These are phyloP conservation scores for Phyllotis vaccarum DNA, from an alignment of 2,797 vertebrate genomes.

Conservation along the genomic window DNA sequence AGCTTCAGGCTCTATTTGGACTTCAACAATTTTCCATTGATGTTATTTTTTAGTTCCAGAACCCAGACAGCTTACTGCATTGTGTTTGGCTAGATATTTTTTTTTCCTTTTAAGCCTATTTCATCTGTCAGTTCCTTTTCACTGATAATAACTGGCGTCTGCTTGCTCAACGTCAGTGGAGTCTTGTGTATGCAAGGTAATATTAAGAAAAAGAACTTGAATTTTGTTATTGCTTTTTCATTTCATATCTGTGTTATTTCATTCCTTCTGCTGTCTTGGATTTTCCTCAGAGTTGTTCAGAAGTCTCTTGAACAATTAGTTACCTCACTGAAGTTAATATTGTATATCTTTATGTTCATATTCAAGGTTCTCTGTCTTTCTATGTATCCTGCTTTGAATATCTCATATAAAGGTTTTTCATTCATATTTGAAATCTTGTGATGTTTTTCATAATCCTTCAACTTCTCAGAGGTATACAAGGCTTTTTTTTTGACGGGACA, in stretches of 20 bases:
- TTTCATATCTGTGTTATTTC: not conserved
- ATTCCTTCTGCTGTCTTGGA: not conserved
- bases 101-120: not conserved
- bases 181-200: not conserved
- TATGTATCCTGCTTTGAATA: not conserved
- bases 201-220: not conserved
- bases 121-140: not conserved
- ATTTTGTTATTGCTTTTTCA: not conserved
- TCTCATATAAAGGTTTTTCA: not conserved
- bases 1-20: not conserved
- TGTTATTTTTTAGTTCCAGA: not conserved
- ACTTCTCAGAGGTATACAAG: not conserved
- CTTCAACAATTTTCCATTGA: not conserved
- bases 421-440: not conserved
- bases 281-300: not conserved
- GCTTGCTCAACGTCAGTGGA: not conserved
- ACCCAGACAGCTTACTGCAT: not conserved
- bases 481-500: not conserved
- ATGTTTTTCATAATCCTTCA: not conserved
- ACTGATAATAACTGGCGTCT: not conserved
- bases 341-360: not conserved
- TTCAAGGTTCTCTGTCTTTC: not conserved
- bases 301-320: not conserved
- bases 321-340: not conserved
- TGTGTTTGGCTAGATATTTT: not conserved